Evolutionary conservation across 2,888 invertebrate genomes (phyloP), one percentile per base, ranked within the genome.

Genomic region (Nemoura dubitans): DNA sequence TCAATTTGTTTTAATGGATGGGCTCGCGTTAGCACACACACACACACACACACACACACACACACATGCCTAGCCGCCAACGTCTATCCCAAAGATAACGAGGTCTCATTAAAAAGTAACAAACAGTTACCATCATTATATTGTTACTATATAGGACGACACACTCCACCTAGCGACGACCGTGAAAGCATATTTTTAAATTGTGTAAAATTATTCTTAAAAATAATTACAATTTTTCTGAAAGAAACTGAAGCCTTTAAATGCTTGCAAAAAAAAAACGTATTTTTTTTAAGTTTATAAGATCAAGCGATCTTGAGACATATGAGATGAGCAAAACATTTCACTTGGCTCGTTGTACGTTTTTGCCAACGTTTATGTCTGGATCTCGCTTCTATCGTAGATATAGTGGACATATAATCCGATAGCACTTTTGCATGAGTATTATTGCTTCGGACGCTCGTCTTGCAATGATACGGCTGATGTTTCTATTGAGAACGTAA

Each of bases 1-100:
- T 92, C 92, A 92, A 92, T 92, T 92, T 92, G 91, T 92, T 92
- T 91, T 92, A 92, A 92, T 92, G 91, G 91, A 92, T 92, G 92
- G 84, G 84, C 27, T 14, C 27, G 84, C 6, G 84, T 59, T 84
- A 59, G 84, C 84, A 10, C 25, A 3, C 83, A 83, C 83, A n/a
- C 83, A n/a, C 26, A 83, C 76, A 28, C 26, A 6, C 27, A 28
- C 81, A 76, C 43, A 59, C 81, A 28, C 29, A 30, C 29, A 81
- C 28, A 81, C 29, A 36, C 36, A 3, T 36, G 10, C 42, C 43
- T 21, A 28, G 27, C 76, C 59, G 59, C 59, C 59, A 14, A 59
- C 59, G 21, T 16, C 3, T 59, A 7, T 14, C 59, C 27, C n/a
- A n/a, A n/a, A n/a, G n/a, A 59, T 84, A 84, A 84, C 84, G 84